Conservation (phyloP, 1,140 invertebrate genomes). For the Andricus grossulariae region DNA sequence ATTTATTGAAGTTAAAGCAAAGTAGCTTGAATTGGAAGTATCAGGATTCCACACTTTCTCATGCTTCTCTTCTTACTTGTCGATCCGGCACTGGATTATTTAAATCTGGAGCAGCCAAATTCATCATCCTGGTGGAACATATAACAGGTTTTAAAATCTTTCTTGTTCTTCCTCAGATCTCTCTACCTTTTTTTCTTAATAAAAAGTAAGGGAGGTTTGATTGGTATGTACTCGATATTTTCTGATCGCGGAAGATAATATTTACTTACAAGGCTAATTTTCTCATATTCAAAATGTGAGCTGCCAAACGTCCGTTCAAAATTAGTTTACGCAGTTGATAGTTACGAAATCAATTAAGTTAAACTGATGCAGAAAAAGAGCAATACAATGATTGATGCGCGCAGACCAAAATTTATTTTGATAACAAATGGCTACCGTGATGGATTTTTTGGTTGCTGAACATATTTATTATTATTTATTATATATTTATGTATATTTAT, state of each 20-base stretch:
- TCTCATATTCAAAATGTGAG: too few species aligned
- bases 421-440: slow-evolving; percentile 15
- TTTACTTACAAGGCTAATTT: too few species aligned
- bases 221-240: too few species aligned
- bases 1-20: slow-evolving; percentile 32
- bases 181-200: too few species aligned
- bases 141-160: too few species aligned
- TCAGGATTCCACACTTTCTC: slow-evolving; percentile 2
- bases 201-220: too few species aligned
- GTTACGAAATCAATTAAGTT: neutral
- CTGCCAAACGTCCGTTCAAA: too few species aligned
- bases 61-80: slow-evolving; percentile 3
- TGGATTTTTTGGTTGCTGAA: neutral
- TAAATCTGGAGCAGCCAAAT: neutral
- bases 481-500: too few species aligned
- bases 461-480: neutral
- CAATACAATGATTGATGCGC: neutral
- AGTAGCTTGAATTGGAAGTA: slow-evolving; percentile 6
- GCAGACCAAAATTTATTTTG: neutral
- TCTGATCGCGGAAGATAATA: too few species aligned
- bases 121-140: neutral
- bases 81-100: neutral
- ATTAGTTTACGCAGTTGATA: neutral
- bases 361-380: neutral
- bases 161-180: too few species aligned